Base-by-base conservation (phyloP, 1,140 invertebrate species). In the Cyphomyrmex costatus region DNA sequence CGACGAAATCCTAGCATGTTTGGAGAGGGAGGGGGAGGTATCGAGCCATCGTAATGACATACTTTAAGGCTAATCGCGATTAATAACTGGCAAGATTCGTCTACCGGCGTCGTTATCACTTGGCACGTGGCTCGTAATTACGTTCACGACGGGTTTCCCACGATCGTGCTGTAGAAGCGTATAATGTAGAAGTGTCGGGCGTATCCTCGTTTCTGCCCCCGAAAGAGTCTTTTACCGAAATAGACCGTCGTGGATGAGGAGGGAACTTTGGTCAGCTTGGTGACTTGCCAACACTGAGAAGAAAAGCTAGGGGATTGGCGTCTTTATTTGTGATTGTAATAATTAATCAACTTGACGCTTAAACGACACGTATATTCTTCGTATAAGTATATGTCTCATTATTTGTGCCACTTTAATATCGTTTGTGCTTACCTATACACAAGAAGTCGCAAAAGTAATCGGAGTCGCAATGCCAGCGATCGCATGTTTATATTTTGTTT, bases 141-240 rank as follows among this genome's bases (percentile, higher is more conserved):
- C 8, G 33, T 21, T 6, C 3, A 12, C n/a, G 0, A 36, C 30
- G 30, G 27, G 1, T 74, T 46, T 73, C 33, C 53, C 36, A 82
- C 36, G 68, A 49, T 24, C 14, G 7, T 3, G 30, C 36, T 7
- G 53, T 36, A 60, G 60, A 12, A 30, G 24, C 27, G 61, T 36
- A n/a, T n/a, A 24, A 36, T 30, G 36, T 42, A 42, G 36, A 42
- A n/a, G 36, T 33, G 46, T 58, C 24, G 24, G 36, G 2, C 24
- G 24, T 73, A 46, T 82, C 16, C 19, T n/a, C 53, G 78, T 82
- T n/a, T 82, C 68, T 60, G 7, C 36, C 12, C 12, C 21, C 36
- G 36, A 42, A 68, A 68, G 68, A 71, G 7, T 73, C 27, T 27
- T 36, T 19, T 21, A 51, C 79, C 53, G 27, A 83, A 83, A 83